Evolutionary conservation across 1,140 invertebrate species (phyloP), one percentile per base, ranked within the genome.

Genomic region (Aphidius ervi): DNA sequence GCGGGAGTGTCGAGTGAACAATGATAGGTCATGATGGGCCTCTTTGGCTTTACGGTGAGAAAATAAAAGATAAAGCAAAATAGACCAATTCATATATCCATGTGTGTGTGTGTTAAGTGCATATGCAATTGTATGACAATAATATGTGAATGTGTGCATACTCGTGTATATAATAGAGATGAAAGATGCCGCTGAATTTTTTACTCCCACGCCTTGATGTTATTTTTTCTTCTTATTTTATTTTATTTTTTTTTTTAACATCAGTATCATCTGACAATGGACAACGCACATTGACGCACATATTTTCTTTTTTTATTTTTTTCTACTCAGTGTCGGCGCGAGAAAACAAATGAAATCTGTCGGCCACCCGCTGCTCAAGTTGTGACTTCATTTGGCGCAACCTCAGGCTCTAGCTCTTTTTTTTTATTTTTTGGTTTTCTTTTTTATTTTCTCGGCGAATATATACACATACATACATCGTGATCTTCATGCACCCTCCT

Each of bases 371-470:
- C 72, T 74, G 76, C 56, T 68, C 65, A 42, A 74, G 75, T 75
- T 74, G 70, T 78, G 74, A 78, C 76, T 78, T 76, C 69, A 78
- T 77, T 77, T 74, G 60, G 66, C 67, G 68, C 65, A 69, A 70
- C 64, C 58, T 47, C 61, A 41, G 37, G 39, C 39, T 54, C 52
- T 46, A 50, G 52, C 41, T 48, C 8, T 56, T 56, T 60, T 56
- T 56, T 60, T 49, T n/a, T 20, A 5, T n/a, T 3, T 48, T 53
- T 47, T 53, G 9, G 23, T 50, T 60, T 63, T 39, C 41, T 50
- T 56, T 53, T 23, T 47, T 40, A 5, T 9, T 52, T 39, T 48
- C 31, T 31, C 23, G 23, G 23, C 23, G 23, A 31, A 31, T 31
- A 31, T 23, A 23, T 31, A 31, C 4, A 31, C 4, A 31, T 31